Percentiles rank a stretch among this genome's conserved stretches.
Evolutionary conservation across 2,888 invertebrate species (phyloP).

Genomic region (Noctua fimbriata): DNA sequence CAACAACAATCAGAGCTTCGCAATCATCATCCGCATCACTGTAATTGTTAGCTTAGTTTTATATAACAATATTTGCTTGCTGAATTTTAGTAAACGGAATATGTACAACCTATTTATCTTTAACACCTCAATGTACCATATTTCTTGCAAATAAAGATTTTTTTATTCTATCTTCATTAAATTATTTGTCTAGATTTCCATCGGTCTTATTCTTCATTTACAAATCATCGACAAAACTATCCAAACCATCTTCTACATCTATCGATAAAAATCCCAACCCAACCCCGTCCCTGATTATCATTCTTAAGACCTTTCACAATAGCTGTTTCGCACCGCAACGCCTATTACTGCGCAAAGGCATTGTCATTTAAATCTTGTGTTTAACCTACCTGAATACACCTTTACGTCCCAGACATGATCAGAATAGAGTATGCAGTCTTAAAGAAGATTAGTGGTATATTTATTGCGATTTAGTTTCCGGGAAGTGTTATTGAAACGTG

Average conservation of each 20-base stretch:
- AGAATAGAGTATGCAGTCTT: constrained; percentile 73
- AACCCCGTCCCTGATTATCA: constrained; percentile 80
- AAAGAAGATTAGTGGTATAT: constrained; percentile 63
- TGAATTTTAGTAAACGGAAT: too few species aligned
- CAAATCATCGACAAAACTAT: constrained; percentile 11
- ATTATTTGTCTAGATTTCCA: neutral
- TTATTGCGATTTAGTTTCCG: constrained; percentile 66
- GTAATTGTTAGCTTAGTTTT: too few species aligned
- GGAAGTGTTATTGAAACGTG: constrained; percentile 58
- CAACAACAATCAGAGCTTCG: neutral
- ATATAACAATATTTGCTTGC: too few species aligned
- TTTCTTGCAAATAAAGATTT: too few species aligned
- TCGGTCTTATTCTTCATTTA: neutral
- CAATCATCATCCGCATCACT: neutral
- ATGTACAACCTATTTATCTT: too few species aligned
- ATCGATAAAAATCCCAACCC: constrained; percentile 64
- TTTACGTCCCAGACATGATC: constrained; percentile 71
- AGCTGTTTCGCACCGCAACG: constrained; percentile 86
- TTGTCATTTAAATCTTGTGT: constrained; percentile 88
- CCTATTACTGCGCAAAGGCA: constrained; percentile 83
- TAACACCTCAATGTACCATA: too few species aligned
- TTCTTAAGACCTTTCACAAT: constrained; percentile 78
- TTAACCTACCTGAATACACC: constrained; percentile 85
- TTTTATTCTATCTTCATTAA: neutral
- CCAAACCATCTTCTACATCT: neutral